Evolutionary conservation across 2,888 invertebrate genomes (phyloP), one percentile per base, ranked within the genome.

Genomic region (Ormyrus rosae): DNA sequence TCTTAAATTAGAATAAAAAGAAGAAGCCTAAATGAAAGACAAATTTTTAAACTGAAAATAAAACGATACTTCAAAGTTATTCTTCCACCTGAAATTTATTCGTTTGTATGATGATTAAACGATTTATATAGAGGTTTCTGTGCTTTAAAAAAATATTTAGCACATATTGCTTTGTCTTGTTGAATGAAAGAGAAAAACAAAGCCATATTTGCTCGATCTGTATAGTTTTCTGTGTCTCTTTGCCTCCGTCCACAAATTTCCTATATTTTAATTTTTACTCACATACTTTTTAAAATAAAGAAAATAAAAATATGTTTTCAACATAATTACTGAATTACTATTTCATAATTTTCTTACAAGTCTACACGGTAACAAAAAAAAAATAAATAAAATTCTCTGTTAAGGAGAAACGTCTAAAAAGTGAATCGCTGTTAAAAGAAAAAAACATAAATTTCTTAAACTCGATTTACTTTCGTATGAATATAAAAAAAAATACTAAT

Each of bases 181-280:
- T 6, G 48, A 70, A 34, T 58, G 70, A 70, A 46, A 61, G 65
- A 68, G 48, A 70, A 34, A 64, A 75, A 70, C 53, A 61, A 70
- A 68, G 13, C 19, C 34, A 34, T 77, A 69, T 58, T 68, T 53
- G 70, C 70, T 78, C 73, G 64, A 74, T 81, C 69, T 70, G 34
- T 3, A 34, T 34, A 78, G 46, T 81, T 81, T 81, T 78, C 74
- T 67, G 78, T 75, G 63, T 81, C 78, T 80, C 79, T 82, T 74
- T 80, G 80, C 77, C 82, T 82, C 82, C 78, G 82, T 82, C 82
- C 80, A 80, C 80, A 53, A 73, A 71, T 73, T 73, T 82, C 69
- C 68, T 73, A 74, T 4, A 34, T 56, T 80, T 82, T 80, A 10
- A 63, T 78, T 80, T 74, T 71, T 77, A 77, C 74, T 82, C 51